phyloP scores from a whole-genome alignment of 2,113 vertebrate species.

The Rhinolophus ferrumequinum region DNA sequence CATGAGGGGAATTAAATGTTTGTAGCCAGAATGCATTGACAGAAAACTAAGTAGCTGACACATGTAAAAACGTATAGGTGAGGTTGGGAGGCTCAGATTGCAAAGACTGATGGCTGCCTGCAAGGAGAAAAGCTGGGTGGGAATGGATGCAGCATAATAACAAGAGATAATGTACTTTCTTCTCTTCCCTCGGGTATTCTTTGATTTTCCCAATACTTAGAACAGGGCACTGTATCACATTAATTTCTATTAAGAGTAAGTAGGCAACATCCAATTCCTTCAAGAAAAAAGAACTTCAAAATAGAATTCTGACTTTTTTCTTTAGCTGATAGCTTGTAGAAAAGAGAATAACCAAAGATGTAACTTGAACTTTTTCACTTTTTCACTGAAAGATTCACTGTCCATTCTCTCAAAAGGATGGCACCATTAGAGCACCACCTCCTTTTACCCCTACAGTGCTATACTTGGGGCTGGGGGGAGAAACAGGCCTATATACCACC shows the following conservation, averaged over 20 bases:
- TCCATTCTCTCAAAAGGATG: background rate
- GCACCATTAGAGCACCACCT: background rate
- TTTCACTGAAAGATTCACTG: background rate
- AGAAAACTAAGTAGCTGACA: background rate
- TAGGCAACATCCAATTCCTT: background rate
- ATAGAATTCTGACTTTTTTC: slow-evolving; percentile 20
- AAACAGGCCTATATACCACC: background rate
- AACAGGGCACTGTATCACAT: background rate
- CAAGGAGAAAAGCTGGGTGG: background rate
- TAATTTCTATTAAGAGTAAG: background rate
- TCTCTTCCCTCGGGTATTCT: background rate
- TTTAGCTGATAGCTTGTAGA: background rate
- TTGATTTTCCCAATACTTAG: background rate
- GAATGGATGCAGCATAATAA: background rate
- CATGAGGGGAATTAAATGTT: background rate
- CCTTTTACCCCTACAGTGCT: background rate
- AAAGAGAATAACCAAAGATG: background rate
- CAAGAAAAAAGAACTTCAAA: background rate
- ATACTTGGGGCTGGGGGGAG: background rate
- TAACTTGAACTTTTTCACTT: background rate
- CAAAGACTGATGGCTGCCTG: background rate
- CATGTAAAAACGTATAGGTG: background rate
- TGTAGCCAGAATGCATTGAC: background rate
- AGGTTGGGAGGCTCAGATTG: background rate
- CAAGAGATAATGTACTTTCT: background rate